These are phyloP conservation scores for Drosophila fuyamai DNA, from an alignment of 1,140 invertebrate species.

Conservation along the genomic window DNA sequence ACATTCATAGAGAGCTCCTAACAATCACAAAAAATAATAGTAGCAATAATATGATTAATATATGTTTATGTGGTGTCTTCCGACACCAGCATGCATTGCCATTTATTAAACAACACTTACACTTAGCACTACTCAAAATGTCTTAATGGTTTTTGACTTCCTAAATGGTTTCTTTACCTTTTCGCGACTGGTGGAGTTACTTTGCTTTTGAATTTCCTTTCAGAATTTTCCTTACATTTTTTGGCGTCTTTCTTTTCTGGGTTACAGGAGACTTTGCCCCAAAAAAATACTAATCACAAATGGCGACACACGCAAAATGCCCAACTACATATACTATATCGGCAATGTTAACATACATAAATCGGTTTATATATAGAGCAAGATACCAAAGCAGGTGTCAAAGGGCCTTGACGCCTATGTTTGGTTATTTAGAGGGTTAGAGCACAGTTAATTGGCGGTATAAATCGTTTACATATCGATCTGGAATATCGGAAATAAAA, in stretches of 20 bases:
- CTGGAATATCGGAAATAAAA: slow-evolving; percentile 64
- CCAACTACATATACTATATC: slow-evolving; percentile 60
- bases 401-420: slow-evolving; percentile 18
- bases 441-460: slow-evolving; percentile 82
- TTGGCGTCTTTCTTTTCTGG: slow-evolving; percentile 37
- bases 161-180: slow-evolving; percentile 17
- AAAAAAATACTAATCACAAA: slow-evolving; percentile 76
- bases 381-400: slow-evolving; percentile 37
- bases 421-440: slow-evolving; percentile 52
- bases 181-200: slow-evolving; percentile 24
- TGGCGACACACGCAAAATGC: slow-evolving; percentile 59
- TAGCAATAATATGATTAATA: slow-evolving; percentile 26
- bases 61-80: slow-evolving; percentile 22
- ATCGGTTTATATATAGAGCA: slow-evolving; percentile 46
- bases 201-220: slow-evolving; percentile 31
- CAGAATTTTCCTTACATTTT: slow-evolving; percentile 22
- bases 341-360: slow-evolving; percentile 59
- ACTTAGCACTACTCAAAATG: slow-evolving; percentile 58
- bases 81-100: slow-evolving; percentile 50
- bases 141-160: slow-evolving; percentile 21
- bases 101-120: slow-evolving; percentile 59
- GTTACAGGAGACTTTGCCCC: slow-evolving; percentile 47
- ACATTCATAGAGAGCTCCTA: slow-evolving; percentile 73
- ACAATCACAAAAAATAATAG: slow-evolving; percentile 69
- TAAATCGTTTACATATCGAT: slow-evolving; percentile 73